Conservation (phyloP, 1,140 invertebrate genomes). For the Lepidotrigona ventralis region DNA sequence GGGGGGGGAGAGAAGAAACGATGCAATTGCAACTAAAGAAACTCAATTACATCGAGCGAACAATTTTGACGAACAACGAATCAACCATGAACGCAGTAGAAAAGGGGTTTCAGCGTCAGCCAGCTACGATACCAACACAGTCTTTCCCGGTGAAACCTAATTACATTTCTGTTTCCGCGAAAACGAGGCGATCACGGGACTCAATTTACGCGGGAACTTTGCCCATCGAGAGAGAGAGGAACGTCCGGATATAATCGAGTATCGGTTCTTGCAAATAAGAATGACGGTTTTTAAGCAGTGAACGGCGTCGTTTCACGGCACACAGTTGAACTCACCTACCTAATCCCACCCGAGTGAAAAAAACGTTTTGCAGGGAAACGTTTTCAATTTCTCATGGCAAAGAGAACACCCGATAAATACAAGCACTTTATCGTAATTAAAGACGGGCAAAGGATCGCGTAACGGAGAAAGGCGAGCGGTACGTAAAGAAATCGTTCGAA, state of each 20-base stretch:
- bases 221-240: background rate
- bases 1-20: background rate
- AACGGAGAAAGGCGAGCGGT: background rate
- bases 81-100: background rate
- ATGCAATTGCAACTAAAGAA: background rate
- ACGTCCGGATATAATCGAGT: background rate
- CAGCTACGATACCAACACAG: background rate
- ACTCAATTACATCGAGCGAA: constrained; percentile 28
- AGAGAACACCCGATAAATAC: constrained; percentile 59
- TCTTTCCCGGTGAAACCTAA: background rate
- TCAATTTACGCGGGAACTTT: constrained; percentile 24
- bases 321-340: background rate
- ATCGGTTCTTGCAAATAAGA: constrained; percentile 41
- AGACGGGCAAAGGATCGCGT: constrained; percentile 37
- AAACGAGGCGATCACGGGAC: constrained; percentile 12
- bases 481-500: constrained; percentile 24
- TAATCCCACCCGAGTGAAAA: constrained; percentile 20
- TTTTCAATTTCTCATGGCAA: constrained; percentile 65
- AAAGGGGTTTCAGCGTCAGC: background rate
- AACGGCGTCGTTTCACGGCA: constrained; percentile 4
- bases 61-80: constrained; percentile 23
- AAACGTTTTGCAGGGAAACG: constrained; percentile 50
- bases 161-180: constrained; percentile 1
- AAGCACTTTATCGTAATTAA: constrained; percentile 53
- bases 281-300: constrained; percentile 46